Evolutionary conservation across 2,888 invertebrate species (phyloP).

Genomic region (Apodemia mormo): DNA sequence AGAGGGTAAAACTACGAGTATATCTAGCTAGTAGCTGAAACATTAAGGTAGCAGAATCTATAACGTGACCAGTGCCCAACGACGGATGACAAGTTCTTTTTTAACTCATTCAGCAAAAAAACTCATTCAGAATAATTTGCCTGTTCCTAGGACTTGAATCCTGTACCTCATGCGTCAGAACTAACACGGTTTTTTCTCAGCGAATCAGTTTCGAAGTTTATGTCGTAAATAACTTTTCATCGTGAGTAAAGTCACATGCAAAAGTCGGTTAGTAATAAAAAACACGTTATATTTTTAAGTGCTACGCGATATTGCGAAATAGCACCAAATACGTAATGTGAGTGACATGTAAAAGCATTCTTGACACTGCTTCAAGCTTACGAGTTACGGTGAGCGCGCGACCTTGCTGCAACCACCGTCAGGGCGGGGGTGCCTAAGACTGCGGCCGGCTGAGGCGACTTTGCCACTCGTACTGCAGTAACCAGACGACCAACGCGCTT

Average conservation of each 20-base stretch:
- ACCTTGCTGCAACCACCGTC: slow-evolving; percentile 54
- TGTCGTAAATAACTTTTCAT: not conserved
- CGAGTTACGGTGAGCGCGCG: slow-evolving; percentile 61
- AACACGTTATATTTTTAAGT: slow-evolving; percentile 22
- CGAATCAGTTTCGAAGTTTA: not conserved
- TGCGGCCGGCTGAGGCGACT: slow-evolving; percentile 49
- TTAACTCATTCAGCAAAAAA: no score
- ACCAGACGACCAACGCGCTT: slow-evolving; percentile 67
- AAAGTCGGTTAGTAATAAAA: slow-evolving; percentile 15
- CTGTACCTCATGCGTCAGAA: not conserved
- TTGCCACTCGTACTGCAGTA: slow-evolving; percentile 66
- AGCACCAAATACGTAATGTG: slow-evolving; percentile 34
- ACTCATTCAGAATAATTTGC: no score
- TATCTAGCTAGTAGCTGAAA: no score
- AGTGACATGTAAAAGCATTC: slow-evolving; percentile 46
- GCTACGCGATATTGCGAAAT: slow-evolving; percentile 25
- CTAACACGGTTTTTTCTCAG: not conserved
- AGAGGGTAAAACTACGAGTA: no score
- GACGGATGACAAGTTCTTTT: no score
- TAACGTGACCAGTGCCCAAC: no score
- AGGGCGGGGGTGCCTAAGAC: slow-evolving; percentile 75
- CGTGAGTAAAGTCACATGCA: slow-evolving; percentile 3
- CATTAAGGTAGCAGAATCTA: no score
- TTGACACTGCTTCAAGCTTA: slow-evolving; percentile 46
- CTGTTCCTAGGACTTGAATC: not conserved